These are phyloP conservation scores for Potamarius usumacintae DNA, from an alignment of 2,113 vertebrate species.

Conservation along the genomic window DNA sequence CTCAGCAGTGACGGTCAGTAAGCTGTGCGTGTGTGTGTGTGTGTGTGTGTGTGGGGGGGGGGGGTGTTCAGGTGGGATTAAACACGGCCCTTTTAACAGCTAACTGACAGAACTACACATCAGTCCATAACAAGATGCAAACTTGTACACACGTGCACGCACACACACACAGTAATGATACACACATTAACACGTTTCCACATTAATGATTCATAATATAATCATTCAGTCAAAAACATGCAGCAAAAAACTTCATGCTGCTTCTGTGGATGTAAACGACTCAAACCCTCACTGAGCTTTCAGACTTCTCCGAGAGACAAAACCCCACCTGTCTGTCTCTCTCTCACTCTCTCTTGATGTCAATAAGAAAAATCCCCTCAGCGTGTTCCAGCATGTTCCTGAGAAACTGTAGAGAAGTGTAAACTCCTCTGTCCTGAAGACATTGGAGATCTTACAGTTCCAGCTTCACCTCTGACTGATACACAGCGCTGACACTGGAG, in stretches of 20 bases:
- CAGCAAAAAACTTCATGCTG: conserved; percentile 72
- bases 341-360: neutral
- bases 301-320: neutral
- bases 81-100: conserved; percentile 52
- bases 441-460: no score
- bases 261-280: conserved; percentile 12
- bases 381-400: no score
- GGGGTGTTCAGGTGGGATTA: neutral
- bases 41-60: neutral
- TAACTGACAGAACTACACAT: conserved; percentile 86
- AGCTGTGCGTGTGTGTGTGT: neutral
- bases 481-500: no score
- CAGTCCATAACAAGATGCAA: conserved; percentile 83
- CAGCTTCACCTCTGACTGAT: no score
- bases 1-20: neutral
- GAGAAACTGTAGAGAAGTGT: no score
- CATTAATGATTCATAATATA: conserved; percentile 87
- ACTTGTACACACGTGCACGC: neutral
- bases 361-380: no score
- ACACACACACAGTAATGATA: neutral
- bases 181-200: conserved; percentile 71
- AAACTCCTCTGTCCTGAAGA: no score
- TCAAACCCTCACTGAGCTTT: neutral
- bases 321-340: neutral
- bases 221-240: conserved; percentile 86